These are phyloP conservation scores for Acleris emargana DNA, from an alignment of 2,888 invertebrate species.

Conservation along the genomic window DNA sequence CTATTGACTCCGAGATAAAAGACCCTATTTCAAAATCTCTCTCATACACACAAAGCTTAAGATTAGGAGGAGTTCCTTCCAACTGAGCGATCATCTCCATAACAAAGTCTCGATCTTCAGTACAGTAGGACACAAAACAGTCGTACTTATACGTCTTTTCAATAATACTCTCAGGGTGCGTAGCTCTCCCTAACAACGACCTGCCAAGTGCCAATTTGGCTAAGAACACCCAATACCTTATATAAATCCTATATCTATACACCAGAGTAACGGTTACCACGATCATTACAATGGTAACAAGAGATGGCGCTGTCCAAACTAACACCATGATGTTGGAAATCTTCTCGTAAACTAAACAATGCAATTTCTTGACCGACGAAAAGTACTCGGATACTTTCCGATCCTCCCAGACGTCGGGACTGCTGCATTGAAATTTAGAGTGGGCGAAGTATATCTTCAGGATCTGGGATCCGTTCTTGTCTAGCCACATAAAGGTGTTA, in stretches of 20 bases:
- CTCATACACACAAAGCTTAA: constrained; percentile 87
- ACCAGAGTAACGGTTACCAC: constrained; percentile 53
- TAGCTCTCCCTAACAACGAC: constrained; percentile 58
- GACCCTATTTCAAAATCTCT: constrained; percentile 87
- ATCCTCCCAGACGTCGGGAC: constrained; percentile 75
- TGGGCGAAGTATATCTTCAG: constrained; percentile 62
- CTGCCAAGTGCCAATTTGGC: constrained; percentile 79
- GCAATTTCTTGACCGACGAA: constrained; percentile 63
- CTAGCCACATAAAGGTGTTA: constrained; percentile 69
- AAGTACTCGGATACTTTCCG: constrained; percentile 69
- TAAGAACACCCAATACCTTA: constrained; percentile 82
- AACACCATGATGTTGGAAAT: constrained; percentile 67
- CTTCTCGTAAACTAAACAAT: constrained; percentile 70
- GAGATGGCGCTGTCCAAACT: constrained; percentile 70
- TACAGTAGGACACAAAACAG: constrained; percentile 85
- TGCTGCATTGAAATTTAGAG: constrained; percentile 70
- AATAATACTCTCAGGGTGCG: constrained; percentile 45
- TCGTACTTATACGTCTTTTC: constrained; percentile 77
- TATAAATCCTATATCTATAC: constrained; percentile 76
- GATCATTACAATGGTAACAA: constrained; percentile 63
- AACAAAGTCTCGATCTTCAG: constrained; percentile 85
- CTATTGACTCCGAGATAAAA: constrained; percentile 86
- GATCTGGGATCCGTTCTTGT: constrained; percentile 61
- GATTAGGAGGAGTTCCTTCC: constrained; percentile 83
- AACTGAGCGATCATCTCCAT: constrained; percentile 83